phyloP scores from a whole-genome alignment of 2,113 vertebrate genomes.

The Elephas maximus region DNA sequence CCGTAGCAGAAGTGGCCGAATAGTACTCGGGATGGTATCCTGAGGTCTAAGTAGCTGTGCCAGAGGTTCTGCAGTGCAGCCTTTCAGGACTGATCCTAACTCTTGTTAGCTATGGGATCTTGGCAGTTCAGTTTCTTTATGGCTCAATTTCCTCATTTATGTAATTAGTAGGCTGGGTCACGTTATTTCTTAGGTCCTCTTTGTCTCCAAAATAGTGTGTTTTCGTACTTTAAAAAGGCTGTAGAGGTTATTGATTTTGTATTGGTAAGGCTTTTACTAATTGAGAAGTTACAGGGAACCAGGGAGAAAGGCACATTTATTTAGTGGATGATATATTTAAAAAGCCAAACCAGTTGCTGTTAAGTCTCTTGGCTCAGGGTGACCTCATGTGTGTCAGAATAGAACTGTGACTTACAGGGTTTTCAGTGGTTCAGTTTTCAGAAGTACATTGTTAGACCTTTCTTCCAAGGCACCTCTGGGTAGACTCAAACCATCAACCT shows the following conservation, averaged over 20 bases:
- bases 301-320: neutral
- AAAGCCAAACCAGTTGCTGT: neutral
- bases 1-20: no score
- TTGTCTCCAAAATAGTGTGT: neutral
- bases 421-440: neutral
- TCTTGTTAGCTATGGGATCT: neutral
- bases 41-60: fast-evolving
- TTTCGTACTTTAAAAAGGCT: neutral
- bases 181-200: neutral
- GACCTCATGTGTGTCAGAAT: neutral
- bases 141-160: neutral
- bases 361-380: neutral
- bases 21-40: fast-evolving
- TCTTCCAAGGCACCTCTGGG: no score
- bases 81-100: neutral
- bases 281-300: neutral
- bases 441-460: no score
- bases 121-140: neutral
- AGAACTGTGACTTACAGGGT: neutral
- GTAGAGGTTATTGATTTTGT: neutral
- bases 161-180: fast-evolving
- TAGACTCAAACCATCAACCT: no score
- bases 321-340: neutral
- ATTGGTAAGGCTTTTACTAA: neutral
- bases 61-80: neutral